Evolutionary conservation across 1,140 invertebrate genomes (phyloP), one percentile per base, ranked within the genome.

Genomic region (Sesamia nonagrioides): DNA sequence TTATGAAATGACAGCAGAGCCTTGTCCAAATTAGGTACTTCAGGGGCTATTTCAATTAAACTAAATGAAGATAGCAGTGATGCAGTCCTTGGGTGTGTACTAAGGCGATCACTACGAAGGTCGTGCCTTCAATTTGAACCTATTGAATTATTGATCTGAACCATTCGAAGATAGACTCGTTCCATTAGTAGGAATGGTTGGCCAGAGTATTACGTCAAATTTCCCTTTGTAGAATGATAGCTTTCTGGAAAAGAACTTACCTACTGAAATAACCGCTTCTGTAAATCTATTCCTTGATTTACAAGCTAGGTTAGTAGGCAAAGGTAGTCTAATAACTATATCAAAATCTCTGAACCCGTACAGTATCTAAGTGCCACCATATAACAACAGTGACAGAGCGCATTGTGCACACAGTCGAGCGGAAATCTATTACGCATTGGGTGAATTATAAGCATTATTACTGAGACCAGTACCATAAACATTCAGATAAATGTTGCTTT

Each of bases 401-500:
- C 61, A 58, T 56, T 73, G 71, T 58, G 37, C 40, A 40, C 60
- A 68, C 27, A 66, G 48, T 50, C 61, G 35, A 77, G 61, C 33
- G 45, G 60, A 68, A 68, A 77, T 66, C 74, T 77, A 68, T 77
- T 77, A 77, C 74, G 50, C 74, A 77, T 75, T 77, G 74, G 61
- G 17, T 77, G 74, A 77, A 68, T 77, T 77, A 77, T 77, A 77
- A 52, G 74, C 74, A 68, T 77, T 77, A 77, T 77, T 77, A 77
- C 50, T 68, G 33, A 48, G 35, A 54, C 60, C 35, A 72, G 69
- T 72, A 54, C 74, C 60, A 60, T 66, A 78, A 54, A 50, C 50
- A 42, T 33, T 50, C 61, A 33, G 80, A 78, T 77, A 78, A 78
- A 82, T 78, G 72, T 63, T 35, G 71, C 80, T 82, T 82, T 82